These are phyloP conservation scores for Drosophila rubida DNA, from an alignment of 2,888 invertebrate genomes.

Conservation along the genomic window DNA sequence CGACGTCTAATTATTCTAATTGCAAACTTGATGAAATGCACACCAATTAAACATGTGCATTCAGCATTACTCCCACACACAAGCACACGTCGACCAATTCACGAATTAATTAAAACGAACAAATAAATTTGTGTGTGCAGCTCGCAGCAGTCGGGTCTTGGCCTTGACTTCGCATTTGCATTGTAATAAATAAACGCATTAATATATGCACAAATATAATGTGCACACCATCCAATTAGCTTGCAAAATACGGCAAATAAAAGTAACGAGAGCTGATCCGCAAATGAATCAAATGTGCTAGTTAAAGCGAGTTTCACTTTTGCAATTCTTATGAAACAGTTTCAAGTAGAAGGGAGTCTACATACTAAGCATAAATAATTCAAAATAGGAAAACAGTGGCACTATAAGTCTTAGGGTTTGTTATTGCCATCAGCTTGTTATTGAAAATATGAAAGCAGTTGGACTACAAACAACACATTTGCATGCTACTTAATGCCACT, in stretches of 20 bases:
- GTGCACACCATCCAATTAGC: conserved; percentile 13
- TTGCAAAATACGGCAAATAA: conserved; percentile 11
- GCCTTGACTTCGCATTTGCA: conserved; percentile 13
- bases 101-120: conserved; percentile 33
- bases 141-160: conserved; percentile 2
- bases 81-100: conserved; percentile 10
- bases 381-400: no score
- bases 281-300: background rate
- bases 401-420: no score
- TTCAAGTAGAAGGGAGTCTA: no score
- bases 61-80: background rate
- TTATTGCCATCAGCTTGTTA: no score
- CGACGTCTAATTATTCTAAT: background rate
- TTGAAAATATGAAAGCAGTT: no score
- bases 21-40: background rate
- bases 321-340: no score
- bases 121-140: conserved; percentile 7
- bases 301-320: no score
- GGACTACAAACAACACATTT: no score
- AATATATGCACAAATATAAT: background rate
- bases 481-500: no score
- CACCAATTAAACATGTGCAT: conserved; percentile 4
- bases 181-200: background rate
- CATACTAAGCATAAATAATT: no score
- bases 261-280: conserved; percentile 2